These are phyloP conservation scores for Bryconaethiops microstoma DNA, from an alignment of 2,797 vertebrate genomes.

Conservation along the genomic window DNA sequence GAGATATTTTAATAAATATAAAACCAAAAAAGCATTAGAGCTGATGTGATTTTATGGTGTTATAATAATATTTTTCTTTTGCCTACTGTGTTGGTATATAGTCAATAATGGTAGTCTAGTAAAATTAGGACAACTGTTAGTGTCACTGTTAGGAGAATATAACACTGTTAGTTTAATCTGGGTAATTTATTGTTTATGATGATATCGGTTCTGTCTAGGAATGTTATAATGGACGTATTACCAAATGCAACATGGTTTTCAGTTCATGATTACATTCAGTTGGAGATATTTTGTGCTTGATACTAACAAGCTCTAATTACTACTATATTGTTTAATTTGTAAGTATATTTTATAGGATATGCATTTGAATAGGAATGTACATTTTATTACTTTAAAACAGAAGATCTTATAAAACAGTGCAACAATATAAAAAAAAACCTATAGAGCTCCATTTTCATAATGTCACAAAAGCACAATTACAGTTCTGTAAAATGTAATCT, in stretches of 20 bases:
- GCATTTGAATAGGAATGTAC: too few species aligned
- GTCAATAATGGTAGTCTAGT: background rate
- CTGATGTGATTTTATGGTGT: background rate
- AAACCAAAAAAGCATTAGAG: background rate
- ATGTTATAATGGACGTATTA: background rate
- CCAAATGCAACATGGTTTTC: background rate
- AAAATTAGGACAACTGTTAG: background rate
- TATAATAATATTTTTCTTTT: background rate
- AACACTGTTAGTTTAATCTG: background rate
- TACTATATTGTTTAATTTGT: too few species aligned
- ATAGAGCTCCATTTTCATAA: too few species aligned
- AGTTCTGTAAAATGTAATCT: too few species aligned
- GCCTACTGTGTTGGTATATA: background rate
- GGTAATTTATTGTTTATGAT: background rate
- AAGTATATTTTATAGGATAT: too few species aligned
- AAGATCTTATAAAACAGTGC: too few species aligned
- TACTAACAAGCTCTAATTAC: too few species aligned
- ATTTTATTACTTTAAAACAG: too few species aligned
- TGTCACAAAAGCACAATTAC: too few species aligned
- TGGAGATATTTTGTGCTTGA: background rate
- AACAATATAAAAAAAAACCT: too few species aligned
- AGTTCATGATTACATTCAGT: background rate
- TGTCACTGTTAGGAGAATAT: background rate
- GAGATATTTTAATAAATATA: background rate
- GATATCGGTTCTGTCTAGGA: background rate